Evolutionary conservation across 1,140 invertebrate species (phyloP), one percentile per base, ranked within the genome.

Genomic region (Tetragonula clypearis): DNA sequence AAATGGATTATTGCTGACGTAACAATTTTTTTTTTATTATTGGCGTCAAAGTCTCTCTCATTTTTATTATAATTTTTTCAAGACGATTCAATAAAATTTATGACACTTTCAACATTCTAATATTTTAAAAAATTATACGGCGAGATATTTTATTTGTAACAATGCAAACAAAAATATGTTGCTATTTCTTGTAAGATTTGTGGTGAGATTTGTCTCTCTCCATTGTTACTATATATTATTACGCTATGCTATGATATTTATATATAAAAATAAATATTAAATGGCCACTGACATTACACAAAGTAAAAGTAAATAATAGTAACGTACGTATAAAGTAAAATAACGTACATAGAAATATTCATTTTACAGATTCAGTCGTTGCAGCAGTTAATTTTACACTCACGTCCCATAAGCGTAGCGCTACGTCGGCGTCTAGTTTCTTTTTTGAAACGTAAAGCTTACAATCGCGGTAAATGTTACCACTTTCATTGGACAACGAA

Each of bases 391-490:
- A 92, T 84, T 95, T 94, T 75, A 96, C 96, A 93, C 97, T 97
- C 58, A 96, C 94, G 41, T 96, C 93, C 97, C 98, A 98, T 41
- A 98, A 93, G 87, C 96, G 96, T 72, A 93, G 93, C 65, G 97
- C 96, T 17, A 96, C 93, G 53, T 96, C 95, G 56, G 95, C 93
- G 66, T 96, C 95, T 90, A 97, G 96, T 69, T 94, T 90, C 69
- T 96, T 95, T 89, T 96, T 96, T 17, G 96, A 96, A n/a, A 93
- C 91, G 88, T 96, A 97, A 30, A 95, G 94, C 62, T 95, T 95
- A 91, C 97, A 98, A 93, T 98, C 96, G n/a, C 96, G 95, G 93
- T 98, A 97, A 80, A 97, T 95, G 62, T 95, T 94, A 35, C 97
- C 97, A 53, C 95, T 96, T 90, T 96, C 95, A 15, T 96, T 95